phyloP scores from a whole-genome alignment of 2,797 vertebrate genomes.

The Gila robusta region DNA sequence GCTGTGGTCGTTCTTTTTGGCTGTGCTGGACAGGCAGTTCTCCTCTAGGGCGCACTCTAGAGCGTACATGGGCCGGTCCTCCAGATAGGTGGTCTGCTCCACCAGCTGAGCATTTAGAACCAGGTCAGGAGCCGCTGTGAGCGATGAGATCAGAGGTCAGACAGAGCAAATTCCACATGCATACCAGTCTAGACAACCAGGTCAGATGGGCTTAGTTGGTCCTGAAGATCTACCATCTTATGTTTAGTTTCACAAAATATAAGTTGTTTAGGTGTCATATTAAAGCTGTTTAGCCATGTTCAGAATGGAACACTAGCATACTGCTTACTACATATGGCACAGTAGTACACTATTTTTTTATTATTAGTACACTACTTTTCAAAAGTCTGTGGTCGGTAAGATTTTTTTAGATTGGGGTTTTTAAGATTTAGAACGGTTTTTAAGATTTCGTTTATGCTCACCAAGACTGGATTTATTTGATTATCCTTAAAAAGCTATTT shows the following conservation, averaged over 20 bases:
- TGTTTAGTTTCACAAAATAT: not conserved
- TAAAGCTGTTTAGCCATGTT: not conserved
- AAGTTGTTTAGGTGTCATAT: not conserved
- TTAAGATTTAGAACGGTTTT: too few relatives aligned
- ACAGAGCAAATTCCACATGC: not conserved
- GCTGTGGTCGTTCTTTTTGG: conserved; percentile 70
- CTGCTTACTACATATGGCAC: not conserved
- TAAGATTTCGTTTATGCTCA: not conserved
- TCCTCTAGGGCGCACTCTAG: conserved; percentile 94
- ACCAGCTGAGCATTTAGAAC: conserved; percentile 89
- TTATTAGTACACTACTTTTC: not conserved
- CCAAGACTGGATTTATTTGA: too few relatives aligned
- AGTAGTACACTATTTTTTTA: not conserved
- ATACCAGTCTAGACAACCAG: not conserved
- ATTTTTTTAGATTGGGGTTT: too few relatives aligned
- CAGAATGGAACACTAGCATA: not conserved
- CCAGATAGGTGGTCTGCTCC: conserved; percentile 93
- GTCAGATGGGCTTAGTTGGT: not conserved
- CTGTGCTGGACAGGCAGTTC: conserved; percentile 86
- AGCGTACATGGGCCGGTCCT: conserved; percentile 92
- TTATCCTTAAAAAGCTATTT: too few relatives aligned
- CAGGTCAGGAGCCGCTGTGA: conserved; percentile 91
- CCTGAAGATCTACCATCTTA: not conserved
- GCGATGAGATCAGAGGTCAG: conserved; percentile 8
- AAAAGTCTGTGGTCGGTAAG: not conserved